Evolutionary conservation across 2,797 vertebrate genomes (phyloP), one percentile per base, ranked within the genome.

Genomic region (Centropyge bicolor): DNA sequence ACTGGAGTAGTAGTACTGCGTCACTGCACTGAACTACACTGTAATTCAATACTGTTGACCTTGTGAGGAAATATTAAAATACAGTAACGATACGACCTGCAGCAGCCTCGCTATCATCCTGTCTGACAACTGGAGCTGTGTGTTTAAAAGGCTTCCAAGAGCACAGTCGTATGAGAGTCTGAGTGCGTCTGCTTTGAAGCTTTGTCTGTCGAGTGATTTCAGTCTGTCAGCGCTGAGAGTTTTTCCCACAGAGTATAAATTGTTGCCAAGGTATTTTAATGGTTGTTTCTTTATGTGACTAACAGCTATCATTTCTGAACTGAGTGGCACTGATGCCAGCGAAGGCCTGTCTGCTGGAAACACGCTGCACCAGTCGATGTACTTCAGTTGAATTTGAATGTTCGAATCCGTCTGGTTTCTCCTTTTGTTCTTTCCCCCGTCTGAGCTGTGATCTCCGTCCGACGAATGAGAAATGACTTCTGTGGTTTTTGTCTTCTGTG

Each of bases 401-500:
- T 85, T 74, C 77, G 73, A 59, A 70, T 73, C 73, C 76, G 41
- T 45, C 57, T 59, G 43, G 1, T 51, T 69, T 54, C 60, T 57
- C 31, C 9, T 64, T 67, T 72, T 54, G 24, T 70, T 38, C 38
- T 59, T 77, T 69, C 41, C 63, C 63, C 70, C 43, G 1, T 60
- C 59, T 78, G 43, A 76, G 20, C 74, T 81, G 69, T 88, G 85
- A 82, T 81, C 48, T 59, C 2, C 24, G 57, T 88, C 52, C 9
- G 8, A 66, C 62, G 60, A 86, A 76, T 80, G 81, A 86, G 69
- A 78, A 78, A 56, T n/a, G 14, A 81, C 70, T 77, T 80, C 27
- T 66, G 38, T 86, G 24, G 20, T 80, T 84, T 85, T 67, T 62
- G 57, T 82, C n/a, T 87, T 70, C 67, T 69, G 74, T 81, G 48